Base-by-base conservation (phyloP, 2,888 invertebrate genomes). In the Sthenelais limicola region DNA sequence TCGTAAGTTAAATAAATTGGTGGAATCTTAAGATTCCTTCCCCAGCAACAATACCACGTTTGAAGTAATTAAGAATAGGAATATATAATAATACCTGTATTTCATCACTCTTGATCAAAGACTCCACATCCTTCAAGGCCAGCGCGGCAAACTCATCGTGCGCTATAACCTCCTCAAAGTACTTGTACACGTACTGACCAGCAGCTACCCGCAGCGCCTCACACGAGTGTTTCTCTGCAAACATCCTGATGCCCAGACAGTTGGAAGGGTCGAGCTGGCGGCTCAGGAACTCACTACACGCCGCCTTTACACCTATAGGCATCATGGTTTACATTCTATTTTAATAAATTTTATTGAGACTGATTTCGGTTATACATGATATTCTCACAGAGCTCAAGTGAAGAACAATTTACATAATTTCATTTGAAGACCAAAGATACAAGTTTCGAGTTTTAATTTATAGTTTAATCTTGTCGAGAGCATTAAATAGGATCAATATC, bases 161-260 rank as follows among this genome's bases (percentile, higher is more conserved):
- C 38, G 78, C 74, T 1, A 84, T 77, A 0, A 86, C 83, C 4
- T 84, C 82, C 51, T 86, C 82, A 77, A 85, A 86, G 58, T 84
- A 81, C 47, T 84, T 80, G 48, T 81, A 79, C 33, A 84, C 80
- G 76, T 78, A 86, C 1, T 77, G 75, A 73, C 85, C 83, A 15
- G 86, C 83, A 5, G 86, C 85, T 26, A 78, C 75, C 72, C 80
- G 76, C 58, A 87, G 78, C 15, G 76, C 73, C 12, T 79, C 77
- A 76, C 87, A 87, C 67, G 80, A 79, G 72, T 87, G 87, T 68
- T 82, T 82, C 75, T 87, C 87, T 51, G 86, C 87, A 79, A 87
- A 87, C n/a, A 84, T 82, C 68, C 85, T 83, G 49, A 87, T 87
- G 0, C 87, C 87, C 3, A 87, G 80, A 72, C 86, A 86, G 77